Base-by-base conservation (phyloP, 1,140 invertebrate genomes). In the Zaprionus capensis region DNA sequence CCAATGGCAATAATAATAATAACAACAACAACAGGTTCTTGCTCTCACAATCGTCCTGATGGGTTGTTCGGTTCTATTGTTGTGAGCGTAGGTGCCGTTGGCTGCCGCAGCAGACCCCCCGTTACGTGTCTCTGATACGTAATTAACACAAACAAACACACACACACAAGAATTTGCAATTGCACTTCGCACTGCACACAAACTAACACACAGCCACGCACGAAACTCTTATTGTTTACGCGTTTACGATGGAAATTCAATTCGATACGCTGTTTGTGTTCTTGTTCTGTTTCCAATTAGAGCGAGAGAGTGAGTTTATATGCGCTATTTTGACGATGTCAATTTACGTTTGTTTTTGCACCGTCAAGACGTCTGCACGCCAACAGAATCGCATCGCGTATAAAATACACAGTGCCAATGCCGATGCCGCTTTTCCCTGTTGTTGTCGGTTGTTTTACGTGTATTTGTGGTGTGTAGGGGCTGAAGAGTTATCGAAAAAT, bases 1-100 rank as follows among this genome's bases (percentile, higher is more conserved):
- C 65, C 28, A 55, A 56, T 71, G 69, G 70, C 46, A 38, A 65
- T 57, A 56, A 77, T 58, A 49, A 64, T 55, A 61, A 41, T 55
- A 78, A 70, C 56, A 80, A 80, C 81, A 88, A 81, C 80, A 81
- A 81, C 80, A 81, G 80, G 80, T 81, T 81, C 72, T 66, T 71
- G 28, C 58, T 49, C 71, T 41, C 65, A 44, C 69, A 71, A 61
- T 69, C 36, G 71, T 74, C 46, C 69, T 70, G 24, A 20, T 66
- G 68, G 28, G 2, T 6, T 53, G 5, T 6, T 53, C 41, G 51
- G 22, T 26, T 46, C n/a, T 46, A 46, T 46, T 46, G 41, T 17
- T 46, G 41, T 46, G 41, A 56, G 55, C 62, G 46, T 62, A 62
- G 34, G 57, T 51, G 64, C 65, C 44, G 65, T 24, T 14, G 20